Evolutionary conservation across 2,888 invertebrate genomes (phyloP), one percentile per base, ranked within the genome.

Genomic region (Sinopyrophorus schimmeli): DNA sequence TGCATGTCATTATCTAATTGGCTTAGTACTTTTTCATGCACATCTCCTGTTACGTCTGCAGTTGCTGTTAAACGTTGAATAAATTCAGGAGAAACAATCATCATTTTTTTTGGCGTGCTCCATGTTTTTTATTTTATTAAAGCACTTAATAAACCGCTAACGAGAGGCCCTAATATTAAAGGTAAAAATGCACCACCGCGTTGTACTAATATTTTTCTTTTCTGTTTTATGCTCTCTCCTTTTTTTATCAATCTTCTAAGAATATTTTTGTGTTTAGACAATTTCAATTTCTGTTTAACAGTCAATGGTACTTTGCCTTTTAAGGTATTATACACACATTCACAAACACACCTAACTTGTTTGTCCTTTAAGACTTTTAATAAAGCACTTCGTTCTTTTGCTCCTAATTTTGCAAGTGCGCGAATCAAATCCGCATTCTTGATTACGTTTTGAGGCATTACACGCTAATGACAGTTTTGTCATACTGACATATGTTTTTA

Each of bases 1-100:
- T 32, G 32, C 32, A 32, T 32, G 12, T 32, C 32, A 5, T 18
- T 5, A 12, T 32, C 32, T 7, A 32, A 20, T 17, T 32, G 32
- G 5, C 11, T 20, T 32, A 32, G 11, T n/a, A 17, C 20, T 18
- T 32, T 32, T 4, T 18, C 12, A 5, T 32, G 11, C 2, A 14
- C 7, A 18, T 17, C 20, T 32, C 20, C 32, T 10, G 5, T 6
- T 7, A 14, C 7, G 11, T 17, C 20, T 32, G 17, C 32, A 17
- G 5, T 6, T 7, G 20, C 11, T 6, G 18, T 17, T 10, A 32
- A 18, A 2, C 32, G 3, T 6, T 18, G 32, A 3, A 32, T 1
- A 3, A 32, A 6, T 9, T 32, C 32, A 2, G 32, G 20, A 10
- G 32, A 20, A 11, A 32, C 32, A 10, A 20, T 10, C 9, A 32